phyloP scores from a whole-genome alignment of 2,888 invertebrate genomes.

The Tachina fera region DNA sequence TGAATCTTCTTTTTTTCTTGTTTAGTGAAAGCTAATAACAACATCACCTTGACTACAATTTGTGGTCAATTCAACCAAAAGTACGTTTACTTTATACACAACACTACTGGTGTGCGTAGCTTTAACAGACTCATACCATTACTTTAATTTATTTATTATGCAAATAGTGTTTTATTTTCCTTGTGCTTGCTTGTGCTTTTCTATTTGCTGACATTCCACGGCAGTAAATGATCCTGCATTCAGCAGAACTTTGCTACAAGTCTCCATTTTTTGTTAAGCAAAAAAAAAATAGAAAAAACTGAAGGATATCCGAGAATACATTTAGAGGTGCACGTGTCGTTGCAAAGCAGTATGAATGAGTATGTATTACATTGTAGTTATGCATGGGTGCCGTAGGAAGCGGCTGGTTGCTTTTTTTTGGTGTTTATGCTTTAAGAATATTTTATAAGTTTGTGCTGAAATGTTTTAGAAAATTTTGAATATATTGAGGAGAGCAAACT shows the following conservation, averaged over 20 bases:
- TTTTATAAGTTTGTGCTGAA: constrained; percentile 64
- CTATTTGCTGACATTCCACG: constrained; percentile 8
- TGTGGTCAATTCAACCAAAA: constrained; percentile 64
- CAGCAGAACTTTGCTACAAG: constrained; percentile 55
- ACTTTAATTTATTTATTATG: constrained; percentile 65
- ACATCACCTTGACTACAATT: constrained; percentile 63
- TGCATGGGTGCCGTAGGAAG: constrained; percentile 50
- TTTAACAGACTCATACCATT: neutral
- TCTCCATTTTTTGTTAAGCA: constrained; percentile 6
- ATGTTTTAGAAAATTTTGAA: constrained; percentile 31
- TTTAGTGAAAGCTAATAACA: constrained; percentile 39
- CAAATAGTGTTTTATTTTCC: constrained; percentile 61
- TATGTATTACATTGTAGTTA: constrained; percentile 17
- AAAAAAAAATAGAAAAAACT: constrained; percentile 33
- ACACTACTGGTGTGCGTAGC: neutral
- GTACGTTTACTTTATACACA: constrained; percentile 11
- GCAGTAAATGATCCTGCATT: constrained; percentile 70
- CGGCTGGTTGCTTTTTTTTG: constrained; percentile 57
- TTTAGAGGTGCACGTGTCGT: constrained; percentile 14
- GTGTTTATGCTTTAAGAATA: constrained; percentile 65
- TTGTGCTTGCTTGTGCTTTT: neutral
- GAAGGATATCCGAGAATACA: constrained; percentile 65
- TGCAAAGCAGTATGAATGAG: neutral
- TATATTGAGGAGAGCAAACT: constrained; percentile 5
- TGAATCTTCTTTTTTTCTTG: too few species aligned